Evolutionary conservation across 1,140 invertebrate genomes (phyloP).

Genomic region (Trichoplusia ni): DNA sequence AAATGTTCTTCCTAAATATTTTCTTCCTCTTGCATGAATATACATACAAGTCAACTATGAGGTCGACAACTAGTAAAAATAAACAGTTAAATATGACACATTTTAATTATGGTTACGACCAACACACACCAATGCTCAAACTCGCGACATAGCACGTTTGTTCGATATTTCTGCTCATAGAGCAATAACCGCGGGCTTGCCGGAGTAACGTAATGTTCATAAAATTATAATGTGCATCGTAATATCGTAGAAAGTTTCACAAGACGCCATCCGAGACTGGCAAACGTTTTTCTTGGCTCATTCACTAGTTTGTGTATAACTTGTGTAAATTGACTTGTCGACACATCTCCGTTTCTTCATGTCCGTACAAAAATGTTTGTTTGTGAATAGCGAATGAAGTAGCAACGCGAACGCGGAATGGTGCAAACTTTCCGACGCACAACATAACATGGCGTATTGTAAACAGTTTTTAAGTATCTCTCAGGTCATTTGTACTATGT

Average conservation of each 20-base stretch:
- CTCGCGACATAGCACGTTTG: conserved; percentile 9
- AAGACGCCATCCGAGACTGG: conserved; percentile 27
- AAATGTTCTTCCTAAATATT: no score
- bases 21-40: no score
- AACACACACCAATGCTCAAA: conserved; percentile 2
- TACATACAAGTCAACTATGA: no score
- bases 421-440: not conserved
- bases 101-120: no score
- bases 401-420: no score
- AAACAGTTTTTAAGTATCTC: not conserved
- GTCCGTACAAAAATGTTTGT: conserved; percentile 13
- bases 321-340: conserved; percentile 37
- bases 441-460: not conserved
- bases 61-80: no score
- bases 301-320: conserved; percentile 34
- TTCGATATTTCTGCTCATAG: not conserved
- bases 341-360: conserved; percentile 24
- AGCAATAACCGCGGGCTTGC: not conserved
- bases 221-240: conserved; percentile 9
- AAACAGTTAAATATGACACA: no score
- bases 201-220: conserved; percentile 4
- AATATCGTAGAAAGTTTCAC: conserved; percentile 25
- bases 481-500: not conserved
- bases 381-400: conserved; percentile 17
- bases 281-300: conserved; percentile 49